Percentiles rank a stretch among this genome's conserved stretches.
phyloP scores from a whole-genome alignment of 2,888 invertebrate genomes.

The Pseudococcus jackbeardsleyi region DNA sequence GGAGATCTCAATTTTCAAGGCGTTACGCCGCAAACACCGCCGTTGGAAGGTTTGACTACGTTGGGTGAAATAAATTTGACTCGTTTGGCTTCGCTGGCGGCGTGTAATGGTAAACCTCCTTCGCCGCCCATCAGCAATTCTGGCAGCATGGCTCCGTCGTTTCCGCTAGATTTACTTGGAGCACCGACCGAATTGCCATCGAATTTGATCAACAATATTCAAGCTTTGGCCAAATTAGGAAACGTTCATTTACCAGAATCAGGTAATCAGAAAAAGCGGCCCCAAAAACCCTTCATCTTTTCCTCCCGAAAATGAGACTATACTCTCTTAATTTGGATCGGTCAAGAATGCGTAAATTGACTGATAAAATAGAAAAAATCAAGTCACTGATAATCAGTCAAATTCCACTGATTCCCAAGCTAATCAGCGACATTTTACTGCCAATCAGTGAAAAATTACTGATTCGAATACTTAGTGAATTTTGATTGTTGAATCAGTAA shows the following conservation, averaged over 20 bases:
- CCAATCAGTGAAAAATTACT: no score
- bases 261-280: constrained; percentile 69
- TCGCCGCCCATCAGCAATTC: constrained; percentile 73
- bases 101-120: constrained; percentile 49
- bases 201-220: constrained; percentile 85
- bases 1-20: constrained; percentile 74
- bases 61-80: constrained; percentile 90
- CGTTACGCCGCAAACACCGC: constrained; percentile 69
- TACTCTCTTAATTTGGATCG: no score
- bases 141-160: constrained; percentile 72
- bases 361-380: no score
- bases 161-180: constrained; percentile 82
- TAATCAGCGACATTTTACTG: no score
- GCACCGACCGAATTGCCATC: constrained; percentile 77
- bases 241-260: constrained; percentile 72
- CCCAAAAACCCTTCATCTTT: no score
- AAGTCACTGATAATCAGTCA: no score
- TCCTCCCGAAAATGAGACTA: no score
- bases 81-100: constrained; percentile 83
- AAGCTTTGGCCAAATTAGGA: constrained; percentile 90
- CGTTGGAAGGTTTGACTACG: constrained; percentile 74
- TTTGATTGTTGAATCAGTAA: no score
- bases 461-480: no score
- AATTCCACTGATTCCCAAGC: no score
- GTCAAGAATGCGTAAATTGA: no score